Conservation (phyloP, 2,888 invertebrate species). For the Sabatieria punctata region DNA sequence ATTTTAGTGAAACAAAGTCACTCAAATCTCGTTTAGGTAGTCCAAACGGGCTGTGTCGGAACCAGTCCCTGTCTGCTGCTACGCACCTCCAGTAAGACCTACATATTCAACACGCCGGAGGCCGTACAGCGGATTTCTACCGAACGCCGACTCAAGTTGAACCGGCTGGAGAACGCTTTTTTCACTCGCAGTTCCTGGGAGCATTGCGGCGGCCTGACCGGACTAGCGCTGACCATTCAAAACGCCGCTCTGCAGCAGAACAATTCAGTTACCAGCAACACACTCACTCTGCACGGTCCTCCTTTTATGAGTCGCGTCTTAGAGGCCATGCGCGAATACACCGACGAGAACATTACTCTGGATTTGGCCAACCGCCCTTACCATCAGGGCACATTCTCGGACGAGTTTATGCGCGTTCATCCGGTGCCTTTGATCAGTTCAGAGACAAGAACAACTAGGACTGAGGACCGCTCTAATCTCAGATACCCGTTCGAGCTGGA, state of each 20-base stretch:
- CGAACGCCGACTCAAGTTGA: conserved; percentile 50
- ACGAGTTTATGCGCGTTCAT: conserved; percentile 53
- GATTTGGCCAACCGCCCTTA: conserved; percentile 37
- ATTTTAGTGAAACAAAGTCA: too few relatives aligned
- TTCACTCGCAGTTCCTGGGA: conserved; percentile 66
- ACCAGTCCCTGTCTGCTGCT: not conserved
- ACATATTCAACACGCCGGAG: conserved; percentile 86
- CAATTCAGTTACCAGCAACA: too few relatives aligned
- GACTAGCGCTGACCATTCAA: conserved; percentile 56
- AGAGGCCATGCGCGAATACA: not conserved
- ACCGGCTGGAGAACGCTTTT: conserved; percentile 54
- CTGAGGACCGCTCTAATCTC: conserved; percentile 41
- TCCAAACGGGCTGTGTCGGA: conserved; percentile 7
- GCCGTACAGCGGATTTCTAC: conserved; percentile 68
- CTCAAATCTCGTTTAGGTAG: too few relatives aligned
- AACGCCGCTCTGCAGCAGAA: conserved; percentile 61
- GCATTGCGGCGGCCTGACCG: conserved; percentile 66
- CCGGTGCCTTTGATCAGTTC: conserved; percentile 46
- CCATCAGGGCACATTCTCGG: conserved; percentile 68
- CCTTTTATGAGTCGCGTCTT: conserved; percentile 42
- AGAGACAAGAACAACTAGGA: not conserved
- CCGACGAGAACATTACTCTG: not conserved
- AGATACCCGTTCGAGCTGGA: conserved; percentile 9
- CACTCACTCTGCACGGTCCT: conserved; percentile 68
- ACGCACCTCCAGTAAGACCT: conserved; percentile 32